phyloP scores from a whole-genome alignment of 1,140 invertebrate species.

The Trachymyrmex septentrionalis region DNA sequence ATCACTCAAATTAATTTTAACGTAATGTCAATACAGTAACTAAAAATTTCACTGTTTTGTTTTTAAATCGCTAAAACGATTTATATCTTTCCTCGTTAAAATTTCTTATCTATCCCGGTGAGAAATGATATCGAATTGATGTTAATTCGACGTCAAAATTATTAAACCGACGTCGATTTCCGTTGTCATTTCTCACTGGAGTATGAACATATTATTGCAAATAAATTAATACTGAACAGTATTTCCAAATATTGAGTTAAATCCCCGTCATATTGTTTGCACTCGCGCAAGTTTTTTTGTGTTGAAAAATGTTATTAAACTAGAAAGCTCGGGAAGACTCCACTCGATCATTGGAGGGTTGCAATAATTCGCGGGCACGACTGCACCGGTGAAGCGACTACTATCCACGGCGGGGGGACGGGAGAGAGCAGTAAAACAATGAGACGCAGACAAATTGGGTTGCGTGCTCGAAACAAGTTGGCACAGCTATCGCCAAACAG shows the following conservation, averaged over 20 bases:
- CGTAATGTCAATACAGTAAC: background rate
- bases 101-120: no score
- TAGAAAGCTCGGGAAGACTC: constrained; percentile 36
- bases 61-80: background rate
- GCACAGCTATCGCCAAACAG: constrained; percentile 87
- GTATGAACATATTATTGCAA: background rate
- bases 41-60: background rate
- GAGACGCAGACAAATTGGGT: constrained; percentile 86
- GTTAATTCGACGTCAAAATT: no score
- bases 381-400: constrained; percentile 26
- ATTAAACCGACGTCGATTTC: no score
- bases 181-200: no score
- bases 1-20: background rate
- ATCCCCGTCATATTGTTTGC: background rate
- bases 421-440: constrained; percentile 80
- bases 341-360: constrained; percentile 74
- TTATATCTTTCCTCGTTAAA: background rate
- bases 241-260: constrained; percentile 29
- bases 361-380: constrained; percentile 66
- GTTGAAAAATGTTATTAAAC: constrained; percentile 51
- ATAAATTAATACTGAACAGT: background rate
- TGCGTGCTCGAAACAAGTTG: constrained; percentile 86
- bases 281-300: background rate
- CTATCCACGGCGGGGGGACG: constrained; percentile 37
- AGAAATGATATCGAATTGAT: no score